Percentiles rank a stretch among this genome's conserved stretches.
Evolutionary conservation across 2,113 vertebrate genomes (phyloP).

Genomic region (Fukomys damarensis): DNA sequence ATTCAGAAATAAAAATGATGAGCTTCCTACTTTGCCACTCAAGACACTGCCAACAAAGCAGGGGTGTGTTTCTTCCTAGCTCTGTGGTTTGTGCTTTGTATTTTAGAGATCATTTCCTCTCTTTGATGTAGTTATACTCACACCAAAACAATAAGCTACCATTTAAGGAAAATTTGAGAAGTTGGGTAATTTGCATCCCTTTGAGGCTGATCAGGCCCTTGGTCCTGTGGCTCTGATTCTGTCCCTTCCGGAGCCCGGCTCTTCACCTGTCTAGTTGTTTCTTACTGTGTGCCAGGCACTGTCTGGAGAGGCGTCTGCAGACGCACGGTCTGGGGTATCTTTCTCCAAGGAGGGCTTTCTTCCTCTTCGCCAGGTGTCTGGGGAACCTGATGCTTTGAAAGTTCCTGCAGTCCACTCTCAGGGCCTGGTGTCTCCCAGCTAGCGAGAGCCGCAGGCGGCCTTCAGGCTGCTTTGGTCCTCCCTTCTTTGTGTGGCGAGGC

Average conservation of each 20-base stretch:
- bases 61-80: background rate
- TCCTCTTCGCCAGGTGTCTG: background rate
- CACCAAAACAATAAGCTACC: background rate
- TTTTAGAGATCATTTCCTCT: background rate
- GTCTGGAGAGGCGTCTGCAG: background rate
- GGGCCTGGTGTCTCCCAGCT: background rate
- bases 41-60: background rate
- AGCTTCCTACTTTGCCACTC: background rate
- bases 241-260: background rate
- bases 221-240: background rate
- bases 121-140: background rate
- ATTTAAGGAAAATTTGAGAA: background rate
- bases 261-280: background rate
- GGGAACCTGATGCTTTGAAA: background rate
- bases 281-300: background rate
- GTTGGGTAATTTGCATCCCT: background rate
- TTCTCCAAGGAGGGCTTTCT: background rate
- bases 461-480: background rate
- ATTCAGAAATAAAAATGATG: background rate
- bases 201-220: background rate
- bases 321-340: no score
- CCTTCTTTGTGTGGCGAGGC: background rate
- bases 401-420: background rate
- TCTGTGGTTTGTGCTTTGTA: background rate
- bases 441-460: background rate